Conservation (phyloP, 1,140 invertebrate genomes). For the Arctopsyche grandis region DNA sequence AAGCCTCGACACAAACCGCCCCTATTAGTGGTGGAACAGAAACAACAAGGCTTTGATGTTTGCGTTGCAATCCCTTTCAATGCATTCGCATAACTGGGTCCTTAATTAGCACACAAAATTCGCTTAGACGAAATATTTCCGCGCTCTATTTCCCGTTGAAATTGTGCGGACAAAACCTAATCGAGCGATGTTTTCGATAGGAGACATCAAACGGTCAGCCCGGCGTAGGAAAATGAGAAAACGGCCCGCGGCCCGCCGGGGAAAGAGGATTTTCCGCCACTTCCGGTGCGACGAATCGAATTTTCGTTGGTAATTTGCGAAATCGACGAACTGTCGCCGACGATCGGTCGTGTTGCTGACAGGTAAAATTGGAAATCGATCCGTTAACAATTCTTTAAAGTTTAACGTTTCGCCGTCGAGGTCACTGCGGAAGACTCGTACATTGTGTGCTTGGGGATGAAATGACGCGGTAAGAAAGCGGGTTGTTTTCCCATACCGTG, state of each 20-base stretch:
- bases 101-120: too few species aligned
- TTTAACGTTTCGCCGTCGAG: background rate
- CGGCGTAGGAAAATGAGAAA: background rate
- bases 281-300: background rate
- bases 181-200: background rate
- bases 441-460: too few species aligned
- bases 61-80: too few species aligned
- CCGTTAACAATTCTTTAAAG: constrained; percentile 14
- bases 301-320: constrained; percentile 17
- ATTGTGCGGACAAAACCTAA: too few species aligned
- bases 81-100: too few species aligned
- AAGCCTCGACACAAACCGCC: background rate
- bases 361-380: constrained; percentile 9
- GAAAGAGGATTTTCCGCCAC: constrained; percentile 18
- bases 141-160: too few species aligned
- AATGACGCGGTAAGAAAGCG: too few species aligned
- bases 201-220: background rate
- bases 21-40: too few species aligned
- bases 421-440: too few species aligned
- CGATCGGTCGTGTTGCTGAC: background rate
- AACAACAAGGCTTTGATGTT: too few species aligned
- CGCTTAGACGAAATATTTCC: too few species aligned
- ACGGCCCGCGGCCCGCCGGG: background rate
- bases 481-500: too few species aligned
- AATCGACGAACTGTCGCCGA: background rate